A percentile compares a stretch with the other conserved stretches of the same genome.
These are phyloP conservation scores for Mola mola DNA, from an alignment of 2,113 vertebrate genomes.

Conservation along the genomic window DNA sequence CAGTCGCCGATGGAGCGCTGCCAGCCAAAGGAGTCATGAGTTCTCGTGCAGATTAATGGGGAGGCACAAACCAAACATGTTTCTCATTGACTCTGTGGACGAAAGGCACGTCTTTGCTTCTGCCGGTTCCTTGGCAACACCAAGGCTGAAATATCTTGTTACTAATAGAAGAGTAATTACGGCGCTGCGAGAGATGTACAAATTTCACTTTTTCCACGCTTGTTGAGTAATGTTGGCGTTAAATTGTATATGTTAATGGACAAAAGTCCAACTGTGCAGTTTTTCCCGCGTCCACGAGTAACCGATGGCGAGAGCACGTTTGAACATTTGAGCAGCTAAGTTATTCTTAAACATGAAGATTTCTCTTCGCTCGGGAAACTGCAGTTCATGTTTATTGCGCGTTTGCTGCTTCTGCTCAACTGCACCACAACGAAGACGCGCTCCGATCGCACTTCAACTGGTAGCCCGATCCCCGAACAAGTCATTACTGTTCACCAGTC, in stretches of 20 bases:
- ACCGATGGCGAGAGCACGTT: constrained; percentile 22
- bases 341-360: constrained; percentile 7
- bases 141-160: constrained; percentile 65
- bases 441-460: not conserved
- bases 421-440: not conserved
- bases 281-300: constrained; percentile 39
- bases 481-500: not conserved
- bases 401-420: constrained; percentile 7
- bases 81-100: constrained; percentile 73
- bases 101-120: constrained; percentile 65
- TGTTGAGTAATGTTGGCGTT: constrained; percentile 55
- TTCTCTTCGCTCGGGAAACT: not conserved
- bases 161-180: constrained; percentile 78
- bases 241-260: constrained; percentile 18
- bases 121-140: constrained; percentile 67
- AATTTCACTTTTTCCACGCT: constrained; percentile 57
- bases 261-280: constrained; percentile 33
- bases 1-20: constrained; percentile 53
- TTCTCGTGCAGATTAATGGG: constrained; percentile 76
- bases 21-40: constrained; percentile 68
- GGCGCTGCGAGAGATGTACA: constrained; percentile 65
- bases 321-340: constrained; percentile 16
- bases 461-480: constrained; percentile 1
- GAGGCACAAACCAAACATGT: constrained; percentile 72
- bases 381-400: not conserved